Percentiles rank a stretch among this genome's conserved stretches.
Evolutionary conservation across 2,113 vertebrate genomes (phyloP).

Genomic region (Conger conger): DNA sequence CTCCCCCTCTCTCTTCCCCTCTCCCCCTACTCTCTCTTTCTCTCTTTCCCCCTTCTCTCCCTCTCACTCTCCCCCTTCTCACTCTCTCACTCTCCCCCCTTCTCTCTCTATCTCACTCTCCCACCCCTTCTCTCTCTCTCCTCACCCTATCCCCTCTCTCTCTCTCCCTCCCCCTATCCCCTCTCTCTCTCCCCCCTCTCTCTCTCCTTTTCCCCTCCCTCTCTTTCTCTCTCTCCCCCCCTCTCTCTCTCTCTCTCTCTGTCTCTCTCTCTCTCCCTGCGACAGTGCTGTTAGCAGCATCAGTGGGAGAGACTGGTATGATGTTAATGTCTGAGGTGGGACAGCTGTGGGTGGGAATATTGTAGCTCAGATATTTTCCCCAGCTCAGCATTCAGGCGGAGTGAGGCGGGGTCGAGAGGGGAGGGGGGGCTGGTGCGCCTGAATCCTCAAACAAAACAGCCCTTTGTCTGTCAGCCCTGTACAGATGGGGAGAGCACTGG

Average conservation of each 20-base stretch:
- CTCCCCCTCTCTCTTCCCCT: too few relatives aligned
- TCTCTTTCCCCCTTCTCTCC: too few relatives aligned
- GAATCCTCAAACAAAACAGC: constrained; percentile 48
- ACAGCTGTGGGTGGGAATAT: constrained; percentile 70
- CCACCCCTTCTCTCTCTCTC: background rate
- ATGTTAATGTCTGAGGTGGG: constrained; percentile 74
- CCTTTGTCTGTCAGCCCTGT: constrained; percentile 55
- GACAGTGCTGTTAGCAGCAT: constrained; percentile 23
- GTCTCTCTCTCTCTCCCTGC: background rate
- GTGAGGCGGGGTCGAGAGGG: background rate
- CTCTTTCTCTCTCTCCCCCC: background rate
- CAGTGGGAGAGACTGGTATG: constrained; percentile 78
- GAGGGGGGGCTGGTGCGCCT: background rate
- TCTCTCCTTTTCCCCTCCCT: background rate
- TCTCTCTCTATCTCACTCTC: too few relatives aligned
- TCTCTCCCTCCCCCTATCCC: background rate
- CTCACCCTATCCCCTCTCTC: background rate
- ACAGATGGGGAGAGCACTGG: constrained; percentile 12
- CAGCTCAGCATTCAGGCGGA: constrained; percentile 51
- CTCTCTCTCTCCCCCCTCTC: background rate
- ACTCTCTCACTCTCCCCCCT: background rate
- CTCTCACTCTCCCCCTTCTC: background rate
- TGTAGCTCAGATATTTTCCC: constrained; percentile 71
- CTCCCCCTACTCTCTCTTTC: too few relatives aligned
- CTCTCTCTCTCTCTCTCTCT: background rate